phyloP scores from a whole-genome alignment of 2,888 invertebrate genomes.

The Podabrus alpinus region DNA sequence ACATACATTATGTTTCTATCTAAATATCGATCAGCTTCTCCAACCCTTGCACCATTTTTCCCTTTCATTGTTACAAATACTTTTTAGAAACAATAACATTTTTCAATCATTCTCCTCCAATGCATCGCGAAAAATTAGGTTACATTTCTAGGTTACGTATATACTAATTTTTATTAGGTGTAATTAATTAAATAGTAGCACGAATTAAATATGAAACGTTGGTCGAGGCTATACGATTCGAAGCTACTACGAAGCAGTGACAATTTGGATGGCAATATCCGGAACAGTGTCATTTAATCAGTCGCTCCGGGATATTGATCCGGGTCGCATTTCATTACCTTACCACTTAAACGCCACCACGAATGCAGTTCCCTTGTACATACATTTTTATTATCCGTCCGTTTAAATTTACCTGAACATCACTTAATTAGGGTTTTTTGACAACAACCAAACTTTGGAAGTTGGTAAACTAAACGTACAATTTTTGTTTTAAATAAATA shows the following conservation, averaged over 20 bases:
- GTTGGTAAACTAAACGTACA: background rate
- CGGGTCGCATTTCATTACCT: constrained; percentile 52
- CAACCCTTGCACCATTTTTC: background rate
- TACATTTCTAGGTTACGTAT: no score
- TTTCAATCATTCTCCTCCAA: background rate
- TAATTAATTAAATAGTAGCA: background rate
- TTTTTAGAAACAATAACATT: background rate
- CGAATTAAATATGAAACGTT: background rate
- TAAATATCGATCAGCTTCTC: constrained; percentile 1
- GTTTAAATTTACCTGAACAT: background rate
- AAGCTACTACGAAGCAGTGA: constrained; percentile 41
- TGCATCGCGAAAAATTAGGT: background rate
- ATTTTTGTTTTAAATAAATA: background rate
- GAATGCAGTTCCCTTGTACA: constrained; percentile 17
- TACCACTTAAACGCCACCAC: constrained; percentile 46
- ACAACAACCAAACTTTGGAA: background rate
- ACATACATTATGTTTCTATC: background rate
- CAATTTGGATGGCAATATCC: constrained; percentile 55
- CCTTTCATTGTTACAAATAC: background rate
- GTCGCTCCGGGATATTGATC: constrained; percentile 53
- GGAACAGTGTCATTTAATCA: constrained; percentile 54
- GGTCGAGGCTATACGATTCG: constrained; percentile 17
- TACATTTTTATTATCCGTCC: constrained; percentile 23
- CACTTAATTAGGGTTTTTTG: background rate
- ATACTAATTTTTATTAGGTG: no score